phyloP scores from a whole-genome alignment of 2,113 vertebrate species.

The Hippoglossus stenolepis region DNA sequence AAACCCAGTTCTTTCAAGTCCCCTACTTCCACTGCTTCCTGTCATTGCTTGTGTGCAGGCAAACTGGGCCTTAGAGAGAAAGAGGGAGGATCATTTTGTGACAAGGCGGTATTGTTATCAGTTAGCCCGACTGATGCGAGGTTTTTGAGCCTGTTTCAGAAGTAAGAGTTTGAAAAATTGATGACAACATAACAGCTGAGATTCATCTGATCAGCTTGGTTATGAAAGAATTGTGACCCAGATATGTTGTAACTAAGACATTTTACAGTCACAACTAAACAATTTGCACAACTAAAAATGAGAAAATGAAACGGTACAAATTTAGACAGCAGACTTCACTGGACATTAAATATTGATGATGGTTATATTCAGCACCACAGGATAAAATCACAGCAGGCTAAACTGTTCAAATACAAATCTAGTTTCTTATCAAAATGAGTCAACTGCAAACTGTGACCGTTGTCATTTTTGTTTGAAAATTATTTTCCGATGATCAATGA shows the following conservation, averaged over 20 bases:
- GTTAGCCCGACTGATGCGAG: background rate
- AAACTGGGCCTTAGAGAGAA: background rate
- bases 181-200: background rate
- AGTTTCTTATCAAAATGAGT: background rate
- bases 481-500: too few species aligned
- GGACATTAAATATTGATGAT: background rate
- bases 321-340: background rate
- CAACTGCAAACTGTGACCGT: too few species aligned
- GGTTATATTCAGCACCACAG: background rate
- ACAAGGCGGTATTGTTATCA: background rate
- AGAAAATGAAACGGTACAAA: background rate
- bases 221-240: too few species aligned
- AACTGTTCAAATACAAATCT: background rate
- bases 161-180: background rate
- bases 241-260: background rate
- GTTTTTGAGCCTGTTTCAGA: background rate
- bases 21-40: slow-evolving; percentile 49
- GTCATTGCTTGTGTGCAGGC: slow-evolving; percentile 16
- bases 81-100: background rate
- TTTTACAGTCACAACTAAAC: background rate
- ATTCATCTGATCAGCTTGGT: background rate
- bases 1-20: slow-evolving; percentile 35
- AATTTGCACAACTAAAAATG: background rate
- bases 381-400: background rate
- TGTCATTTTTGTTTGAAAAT: too few species aligned